Evolutionary conservation across 2,888 invertebrate species (phyloP).

Genomic region (Sepiola atlantica): DNA sequence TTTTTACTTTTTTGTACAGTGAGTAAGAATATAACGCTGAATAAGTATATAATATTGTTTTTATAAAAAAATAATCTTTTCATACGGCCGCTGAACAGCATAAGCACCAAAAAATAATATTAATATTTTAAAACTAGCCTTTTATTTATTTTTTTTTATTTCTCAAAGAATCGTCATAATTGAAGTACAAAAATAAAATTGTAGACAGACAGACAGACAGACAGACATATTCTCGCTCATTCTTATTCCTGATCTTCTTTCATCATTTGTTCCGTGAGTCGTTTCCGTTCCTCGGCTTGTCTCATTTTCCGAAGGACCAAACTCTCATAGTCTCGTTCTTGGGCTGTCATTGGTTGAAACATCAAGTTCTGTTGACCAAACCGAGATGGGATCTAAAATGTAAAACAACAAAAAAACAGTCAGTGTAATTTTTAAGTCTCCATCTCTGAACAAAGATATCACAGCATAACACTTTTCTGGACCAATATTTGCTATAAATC

Average conservation of each 20-base stretch:
- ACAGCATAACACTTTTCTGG: too few species aligned
- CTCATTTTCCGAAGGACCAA: constrained; percentile 86
- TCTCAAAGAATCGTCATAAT: neutral
- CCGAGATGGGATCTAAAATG: neutral
- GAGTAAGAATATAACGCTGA: too few species aligned
- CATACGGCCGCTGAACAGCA: too few species aligned
- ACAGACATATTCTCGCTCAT: neutral
- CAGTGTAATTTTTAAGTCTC: neutral
- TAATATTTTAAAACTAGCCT: neutral
- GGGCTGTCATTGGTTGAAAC: constrained; percentile 59
- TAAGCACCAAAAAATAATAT: too few species aligned
- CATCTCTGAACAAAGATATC: too few species aligned
- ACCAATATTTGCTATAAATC: too few species aligned
- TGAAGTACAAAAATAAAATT: neutral
- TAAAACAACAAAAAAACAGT: neutral
- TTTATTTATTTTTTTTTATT: neutral
- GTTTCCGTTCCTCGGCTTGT: constrained; percentile 89
- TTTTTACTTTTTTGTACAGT: too few species aligned
- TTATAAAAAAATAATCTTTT: too few species aligned
- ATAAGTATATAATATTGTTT: too few species aligned
- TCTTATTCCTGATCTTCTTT: constrained; percentile 62
- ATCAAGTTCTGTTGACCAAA: neutral
- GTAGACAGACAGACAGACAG: neutral
- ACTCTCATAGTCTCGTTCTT: constrained; percentile 86
- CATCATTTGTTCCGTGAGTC: constrained; percentile 71